Percentiles rank a stretch among this genome's conserved stretches.
These are phyloP conservation scores for Daboia siamensis DNA, from an alignment of 2,113 vertebrate species.

Conservation along the genomic window DNA sequence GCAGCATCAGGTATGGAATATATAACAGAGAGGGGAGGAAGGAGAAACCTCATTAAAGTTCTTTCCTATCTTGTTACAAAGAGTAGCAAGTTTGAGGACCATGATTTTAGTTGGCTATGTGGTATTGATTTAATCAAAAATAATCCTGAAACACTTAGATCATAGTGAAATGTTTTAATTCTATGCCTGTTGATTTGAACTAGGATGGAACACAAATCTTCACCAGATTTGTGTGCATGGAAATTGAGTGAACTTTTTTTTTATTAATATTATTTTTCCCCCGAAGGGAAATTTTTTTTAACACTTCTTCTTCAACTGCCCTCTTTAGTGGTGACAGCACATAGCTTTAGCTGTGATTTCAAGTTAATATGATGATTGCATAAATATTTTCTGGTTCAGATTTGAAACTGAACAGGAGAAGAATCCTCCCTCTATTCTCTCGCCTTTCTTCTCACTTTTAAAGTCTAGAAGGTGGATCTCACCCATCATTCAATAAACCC, in stretches of 20 bases:
- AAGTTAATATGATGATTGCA: background rate
- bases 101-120: background rate
- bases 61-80: background rate
- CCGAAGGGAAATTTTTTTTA: background rate
- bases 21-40: background rate
- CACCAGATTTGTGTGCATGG: background rate
- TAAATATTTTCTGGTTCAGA: background rate
- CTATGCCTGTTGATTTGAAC: background rate
- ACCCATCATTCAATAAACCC: background rate
- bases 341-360: background rate
- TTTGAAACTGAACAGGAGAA: background rate
- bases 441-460: background rate
- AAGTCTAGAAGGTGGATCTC: background rate
- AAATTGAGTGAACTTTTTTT: background rate
- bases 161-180: background rate
- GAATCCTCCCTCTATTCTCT: background rate
- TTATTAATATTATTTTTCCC: background rate
- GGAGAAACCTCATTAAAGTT: background rate
- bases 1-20: background rate
- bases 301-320: background rate
- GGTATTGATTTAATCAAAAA: background rate
- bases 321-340: background rate
- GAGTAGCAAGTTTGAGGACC: background rate
- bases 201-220: background rate
- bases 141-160: background rate